A percentile compares a stretch with the other conserved stretches of the same genome.
Evolutionary conservation across 2,888 invertebrate species (phyloP).

Genomic region (Allolobophora icterica): DNA sequence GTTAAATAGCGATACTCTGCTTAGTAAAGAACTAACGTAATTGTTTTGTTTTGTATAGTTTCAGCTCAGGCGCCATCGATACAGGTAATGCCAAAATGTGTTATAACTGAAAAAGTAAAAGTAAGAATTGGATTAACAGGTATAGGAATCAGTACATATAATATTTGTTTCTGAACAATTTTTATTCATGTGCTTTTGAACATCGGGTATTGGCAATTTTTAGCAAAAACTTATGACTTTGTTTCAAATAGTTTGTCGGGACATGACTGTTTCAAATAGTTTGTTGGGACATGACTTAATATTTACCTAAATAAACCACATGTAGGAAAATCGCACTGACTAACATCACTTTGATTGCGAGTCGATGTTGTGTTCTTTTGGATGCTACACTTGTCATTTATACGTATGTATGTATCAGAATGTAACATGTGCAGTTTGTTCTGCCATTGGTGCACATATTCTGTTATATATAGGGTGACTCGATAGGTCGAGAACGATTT

Average conservation of each 20-base stretch:
- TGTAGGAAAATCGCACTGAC: too few species aligned
- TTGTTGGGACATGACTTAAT: not conserved
- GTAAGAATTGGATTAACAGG: not conserved
- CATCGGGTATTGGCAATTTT: too few species aligned
- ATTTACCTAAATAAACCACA: too few species aligned
- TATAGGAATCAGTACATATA: not conserved
- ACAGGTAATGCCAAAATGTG: not conserved
- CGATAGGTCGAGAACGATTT: too few species aligned
- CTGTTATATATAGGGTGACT: too few species aligned
- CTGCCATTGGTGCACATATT: too few species aligned
- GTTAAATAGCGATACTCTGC: not conserved
- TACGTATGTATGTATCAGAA: too few species aligned
- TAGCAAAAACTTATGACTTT: not conserved
- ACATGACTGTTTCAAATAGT: not conserved
- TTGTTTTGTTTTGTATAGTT: slow-evolving; percentile 20
- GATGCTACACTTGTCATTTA: too few species aligned
- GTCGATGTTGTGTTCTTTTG: too few species aligned
- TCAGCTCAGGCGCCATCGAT: slow-evolving; percentile 18
- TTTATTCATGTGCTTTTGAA: too few species aligned
- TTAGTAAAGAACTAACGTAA: not conserved
- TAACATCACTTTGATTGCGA: too few species aligned
- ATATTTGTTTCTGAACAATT: not conserved
- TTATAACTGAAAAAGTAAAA: not conserved
- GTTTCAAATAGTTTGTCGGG: not conserved
- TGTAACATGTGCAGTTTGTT: too few species aligned